Evolutionary conservation across 2,797 vertebrate genomes (phyloP), one percentile per base, ranked within the genome.

Genomic region (Sebastes steindachneri): DNA sequence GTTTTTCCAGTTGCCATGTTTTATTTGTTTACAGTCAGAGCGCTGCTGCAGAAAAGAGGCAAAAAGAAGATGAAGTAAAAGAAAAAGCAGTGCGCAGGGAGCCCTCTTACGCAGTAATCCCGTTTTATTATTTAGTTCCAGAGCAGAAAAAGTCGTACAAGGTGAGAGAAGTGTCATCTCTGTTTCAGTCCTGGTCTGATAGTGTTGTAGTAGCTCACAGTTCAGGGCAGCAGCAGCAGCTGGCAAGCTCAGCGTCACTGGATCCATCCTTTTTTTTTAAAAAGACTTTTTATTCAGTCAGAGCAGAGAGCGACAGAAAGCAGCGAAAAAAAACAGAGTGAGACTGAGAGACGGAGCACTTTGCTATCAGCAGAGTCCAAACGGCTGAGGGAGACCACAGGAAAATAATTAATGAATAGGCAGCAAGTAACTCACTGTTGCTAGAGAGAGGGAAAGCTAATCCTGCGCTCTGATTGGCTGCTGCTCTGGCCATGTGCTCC

Each of bases 351-450:
- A 80, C 69, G 55, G 73, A 81, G 89, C 92, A 88, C 90, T 94
- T 93, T 90, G 84, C 92, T 92, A 90, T 92, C 90, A 89, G 90
- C 81, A 58, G 88, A 92, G 89, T 92, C 88, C 92, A 77, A 91
- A 82, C 87, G 84, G 92, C 87, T 89, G 88, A 94, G 88, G 87
- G 89, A 94, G 90, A 93, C 87, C 92, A 82, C 91, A 73, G 83
- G 85, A 92, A 96, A 96, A 95, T 93, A 95, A 95, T 95, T 94
- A 95, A 96, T 95, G 94, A 96, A 96, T 93, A 89, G 91, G 92
- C 92, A 91, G 90, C 92, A 92, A 94, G 93, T 91, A 95, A 96
- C 93, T 95, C 95, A 94, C 95, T 96, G 95, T 96, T 96, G 95
- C 95, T 96, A 95, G 93, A 95, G 95, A 95, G 94, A 94, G 94